Evolutionary conservation across 2,113 vertebrate genomes (phyloP).

Genomic region (Cyprinodon variegatus): DNA sequence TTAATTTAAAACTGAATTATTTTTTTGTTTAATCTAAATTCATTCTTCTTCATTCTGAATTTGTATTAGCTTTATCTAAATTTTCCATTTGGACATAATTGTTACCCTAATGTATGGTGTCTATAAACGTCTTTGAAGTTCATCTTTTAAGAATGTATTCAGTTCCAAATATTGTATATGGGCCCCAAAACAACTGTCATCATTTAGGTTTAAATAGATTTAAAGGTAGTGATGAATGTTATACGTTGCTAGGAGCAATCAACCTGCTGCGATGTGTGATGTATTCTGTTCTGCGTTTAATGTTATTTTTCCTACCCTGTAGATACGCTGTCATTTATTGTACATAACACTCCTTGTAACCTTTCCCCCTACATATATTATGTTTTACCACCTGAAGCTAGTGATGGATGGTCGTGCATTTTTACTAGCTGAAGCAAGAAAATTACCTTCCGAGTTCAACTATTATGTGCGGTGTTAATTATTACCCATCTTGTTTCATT

Average conservation of each 20-base stretch:
- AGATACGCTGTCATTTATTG: neutral
- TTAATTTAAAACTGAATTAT: neutral
- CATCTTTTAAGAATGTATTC: neutral
- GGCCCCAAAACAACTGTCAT: neutral
- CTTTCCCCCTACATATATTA: neutral
- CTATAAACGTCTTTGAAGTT: neutral
- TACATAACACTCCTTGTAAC: neutral
- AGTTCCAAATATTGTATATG: neutral
- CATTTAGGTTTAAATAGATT: neutral
- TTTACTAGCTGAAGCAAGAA: neutral
- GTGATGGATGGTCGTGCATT: neutral
- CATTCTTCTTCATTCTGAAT: neutral
- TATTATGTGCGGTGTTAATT: conserved; percentile 1
- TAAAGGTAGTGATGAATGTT: neutral
- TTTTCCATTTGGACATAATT: neutral
- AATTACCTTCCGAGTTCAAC: conserved; percentile 7
- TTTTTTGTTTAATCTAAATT: no score
- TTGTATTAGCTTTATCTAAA: neutral
- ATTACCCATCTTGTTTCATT: neutral
- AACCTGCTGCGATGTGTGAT: neutral
- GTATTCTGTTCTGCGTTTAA: neutral
- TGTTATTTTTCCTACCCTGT: neutral
- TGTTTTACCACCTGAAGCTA: neutral
- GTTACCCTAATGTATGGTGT: neutral
- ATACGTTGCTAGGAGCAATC: neutral